A percentile compares a stretch with the other conserved stretches of the same genome.
These are phyloP conservation scores for Melanerpes formicivorus DNA, from an alignment of 2,113 vertebrate genomes.

Conservation along the genomic window DNA sequence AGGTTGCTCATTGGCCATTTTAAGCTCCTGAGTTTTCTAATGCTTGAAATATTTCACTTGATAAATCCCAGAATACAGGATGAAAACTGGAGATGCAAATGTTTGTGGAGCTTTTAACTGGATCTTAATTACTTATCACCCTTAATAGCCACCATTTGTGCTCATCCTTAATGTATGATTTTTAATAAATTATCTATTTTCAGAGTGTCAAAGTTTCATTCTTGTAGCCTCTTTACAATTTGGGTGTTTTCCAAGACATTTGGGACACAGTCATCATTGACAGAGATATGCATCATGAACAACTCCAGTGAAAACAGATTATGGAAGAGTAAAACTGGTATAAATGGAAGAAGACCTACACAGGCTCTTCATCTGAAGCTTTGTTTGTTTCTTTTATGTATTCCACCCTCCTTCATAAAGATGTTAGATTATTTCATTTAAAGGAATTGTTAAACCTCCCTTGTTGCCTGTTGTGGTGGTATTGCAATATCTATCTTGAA, in stretches of 20 bases:
- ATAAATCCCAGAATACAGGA: background rate
- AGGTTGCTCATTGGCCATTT: background rate
- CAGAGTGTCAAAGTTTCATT: background rate
- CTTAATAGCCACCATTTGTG: background rate
- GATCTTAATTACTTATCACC: background rate
- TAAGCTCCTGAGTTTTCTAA: background rate
- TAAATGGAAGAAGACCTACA: background rate
- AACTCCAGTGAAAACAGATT: background rate
- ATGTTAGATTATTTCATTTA: background rate
- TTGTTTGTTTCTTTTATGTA: background rate
- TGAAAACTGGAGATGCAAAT: background rate
- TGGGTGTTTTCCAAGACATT: background rate
- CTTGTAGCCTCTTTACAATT: background rate
- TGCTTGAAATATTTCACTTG: background rate
- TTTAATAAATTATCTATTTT: background rate
- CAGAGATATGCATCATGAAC: background rate
- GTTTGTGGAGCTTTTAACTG: background rate
- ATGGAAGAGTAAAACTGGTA: background rate
- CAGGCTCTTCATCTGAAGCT: background rate
- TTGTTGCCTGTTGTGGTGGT: background rate
- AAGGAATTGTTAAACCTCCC: background rate
- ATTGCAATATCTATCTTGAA: background rate
- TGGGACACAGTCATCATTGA: background rate
- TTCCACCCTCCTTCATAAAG: background rate
- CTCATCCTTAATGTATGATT: background rate